Conservation (phyloP, 2,888 invertebrate species). For the Malthinus flaveolus region DNA sequence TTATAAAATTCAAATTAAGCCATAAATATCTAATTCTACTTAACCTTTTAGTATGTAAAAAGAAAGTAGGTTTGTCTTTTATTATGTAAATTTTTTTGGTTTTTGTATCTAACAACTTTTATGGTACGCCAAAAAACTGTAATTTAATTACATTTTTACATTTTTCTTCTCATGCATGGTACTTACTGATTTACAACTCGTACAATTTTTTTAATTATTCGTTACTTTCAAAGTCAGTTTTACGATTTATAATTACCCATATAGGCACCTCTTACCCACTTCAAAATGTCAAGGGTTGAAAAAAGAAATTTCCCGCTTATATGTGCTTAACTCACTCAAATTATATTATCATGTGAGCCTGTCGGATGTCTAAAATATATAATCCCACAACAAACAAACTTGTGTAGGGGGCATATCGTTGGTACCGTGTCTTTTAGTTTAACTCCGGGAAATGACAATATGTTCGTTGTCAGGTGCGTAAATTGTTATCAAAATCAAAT, state of each 20-base stretch:
- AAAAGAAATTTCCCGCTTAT: too few relatives aligned
- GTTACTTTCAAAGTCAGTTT: background rate
- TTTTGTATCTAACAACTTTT: slow-evolving; percentile 1
- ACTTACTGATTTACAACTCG: too few relatives aligned
- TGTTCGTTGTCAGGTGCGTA: slow-evolving; percentile 51
- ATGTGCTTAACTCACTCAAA: too few relatives aligned
- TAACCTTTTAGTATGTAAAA: slow-evolving; percentile 18
- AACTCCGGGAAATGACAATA: slow-evolving; percentile 40
- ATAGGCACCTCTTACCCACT: too few relatives aligned
- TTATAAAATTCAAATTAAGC: slow-evolving; percentile 20
- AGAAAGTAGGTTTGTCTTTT: slow-evolving; percentile 19
- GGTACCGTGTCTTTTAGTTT: slow-evolving; percentile 36
- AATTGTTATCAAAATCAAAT: slow-evolving; percentile 48
- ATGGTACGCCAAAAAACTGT: background rate
- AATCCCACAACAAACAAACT: slow-evolving; percentile 38
- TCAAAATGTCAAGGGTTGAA: too few relatives aligned
- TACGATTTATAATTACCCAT: too few relatives aligned
- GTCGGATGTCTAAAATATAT: slow-evolving; percentile 34
- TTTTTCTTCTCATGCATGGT: background rate
- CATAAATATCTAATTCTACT: slow-evolving; percentile 15
- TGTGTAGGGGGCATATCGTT: slow-evolving; percentile 29
- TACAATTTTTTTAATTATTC: background rate
- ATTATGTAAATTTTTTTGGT: slow-evolving; percentile 4
- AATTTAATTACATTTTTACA: slow-evolving; percentile 1
- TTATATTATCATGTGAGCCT: background rate